A percentile compares a stretch with the other conserved stretches of the same genome.
Evolutionary conservation across 2,888 invertebrate species (phyloP).

Genomic region (Pimpla rufipes): DNA sequence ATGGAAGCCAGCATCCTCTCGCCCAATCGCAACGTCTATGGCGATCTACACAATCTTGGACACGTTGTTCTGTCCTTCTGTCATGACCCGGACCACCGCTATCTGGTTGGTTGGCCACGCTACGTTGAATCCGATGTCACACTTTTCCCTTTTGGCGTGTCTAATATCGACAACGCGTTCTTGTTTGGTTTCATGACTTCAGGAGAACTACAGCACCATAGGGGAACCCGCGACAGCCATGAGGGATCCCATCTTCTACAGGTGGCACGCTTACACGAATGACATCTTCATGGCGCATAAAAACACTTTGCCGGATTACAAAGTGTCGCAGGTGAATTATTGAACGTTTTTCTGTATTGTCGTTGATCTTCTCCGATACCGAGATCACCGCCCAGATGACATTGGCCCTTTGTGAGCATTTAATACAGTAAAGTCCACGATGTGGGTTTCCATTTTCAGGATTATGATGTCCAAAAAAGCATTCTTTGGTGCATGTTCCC

Average conservation of each 20-base stretch:
- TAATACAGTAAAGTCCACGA: no score
- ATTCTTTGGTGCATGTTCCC: no score
- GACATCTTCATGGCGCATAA: slow-evolving; percentile 92
- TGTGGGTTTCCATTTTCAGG: no score
- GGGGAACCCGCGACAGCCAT: slow-evolving; percentile 94
- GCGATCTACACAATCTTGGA: slow-evolving; percentile 93
- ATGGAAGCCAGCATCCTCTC: slow-evolving; percentile 90
- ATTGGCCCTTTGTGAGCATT: no score
- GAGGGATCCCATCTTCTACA: slow-evolving; percentile 95
- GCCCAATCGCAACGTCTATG: slow-evolving; percentile 90
- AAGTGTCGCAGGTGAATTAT: slow-evolving; percentile 86
- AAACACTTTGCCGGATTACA: slow-evolving; percentile 89
- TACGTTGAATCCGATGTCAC: not conserved
- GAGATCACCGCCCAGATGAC: no score
- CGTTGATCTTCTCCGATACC: no score
- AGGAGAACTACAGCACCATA: slow-evolving; percentile 94
- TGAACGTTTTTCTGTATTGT: not conserved
- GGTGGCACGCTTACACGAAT: slow-evolving; percentile 93
- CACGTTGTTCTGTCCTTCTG: slow-evolving; percentile 92
- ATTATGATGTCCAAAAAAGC: no score
- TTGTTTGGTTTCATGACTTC: slow-evolving; percentile 46
- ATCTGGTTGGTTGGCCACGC: slow-evolving; percentile 86
- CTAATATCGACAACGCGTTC: no score
- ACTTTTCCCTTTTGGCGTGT: not conserved
- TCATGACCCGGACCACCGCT: slow-evolving; percentile 93